Percentiles rank a stretch among this genome's conserved stretches.
phyloP scores from a whole-genome alignment of 2,797 vertebrate genomes.

The Phrynocephalus vlangalii region DNA sequence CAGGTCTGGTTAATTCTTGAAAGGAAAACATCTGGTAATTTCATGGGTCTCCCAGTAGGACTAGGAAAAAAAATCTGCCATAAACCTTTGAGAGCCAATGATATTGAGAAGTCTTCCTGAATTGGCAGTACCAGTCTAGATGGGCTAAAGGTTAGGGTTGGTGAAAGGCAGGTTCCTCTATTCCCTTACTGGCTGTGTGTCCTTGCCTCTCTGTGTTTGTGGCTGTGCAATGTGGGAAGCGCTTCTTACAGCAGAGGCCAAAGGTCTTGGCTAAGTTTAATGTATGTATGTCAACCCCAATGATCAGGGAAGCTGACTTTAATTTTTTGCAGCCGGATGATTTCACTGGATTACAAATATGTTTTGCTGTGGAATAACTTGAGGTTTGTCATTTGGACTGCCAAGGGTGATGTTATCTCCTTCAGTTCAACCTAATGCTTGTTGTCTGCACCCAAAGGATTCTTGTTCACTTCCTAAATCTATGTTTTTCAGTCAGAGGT shows the following conservation, averaged over 20 bases:
- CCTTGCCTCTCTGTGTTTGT: background rate
- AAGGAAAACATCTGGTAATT: too few relatives aligned
- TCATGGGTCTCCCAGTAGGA: too few relatives aligned
- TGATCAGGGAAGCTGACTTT: constrained; percentile 20
- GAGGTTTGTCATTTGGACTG: background rate
- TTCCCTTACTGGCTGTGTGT: background rate
- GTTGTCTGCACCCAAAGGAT: background rate
- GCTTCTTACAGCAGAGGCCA: background rate
- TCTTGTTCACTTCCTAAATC: background rate
- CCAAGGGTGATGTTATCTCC: background rate
- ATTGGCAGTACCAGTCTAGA: too few relatives aligned
- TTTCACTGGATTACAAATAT: constrained; percentile 13
- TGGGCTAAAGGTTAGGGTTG: too few relatives aligned
- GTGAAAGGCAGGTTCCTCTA: too few relatives aligned
- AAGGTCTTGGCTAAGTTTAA: background rate
- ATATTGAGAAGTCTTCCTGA: too few relatives aligned
- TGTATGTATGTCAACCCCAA: background rate
- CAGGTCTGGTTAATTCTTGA: too few relatives aligned
- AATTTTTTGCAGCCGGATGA: background rate
- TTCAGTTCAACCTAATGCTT: constrained; percentile 1
- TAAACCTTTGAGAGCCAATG: too few relatives aligned
- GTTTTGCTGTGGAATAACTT: constrained; percentile 16
- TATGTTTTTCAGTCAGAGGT: background rate
- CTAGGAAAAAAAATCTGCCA: too few relatives aligned
- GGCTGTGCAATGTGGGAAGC: background rate